Base-by-base conservation (phyloP, 2,888 invertebrate species). In the Taphrorychus bicolor region DNA sequence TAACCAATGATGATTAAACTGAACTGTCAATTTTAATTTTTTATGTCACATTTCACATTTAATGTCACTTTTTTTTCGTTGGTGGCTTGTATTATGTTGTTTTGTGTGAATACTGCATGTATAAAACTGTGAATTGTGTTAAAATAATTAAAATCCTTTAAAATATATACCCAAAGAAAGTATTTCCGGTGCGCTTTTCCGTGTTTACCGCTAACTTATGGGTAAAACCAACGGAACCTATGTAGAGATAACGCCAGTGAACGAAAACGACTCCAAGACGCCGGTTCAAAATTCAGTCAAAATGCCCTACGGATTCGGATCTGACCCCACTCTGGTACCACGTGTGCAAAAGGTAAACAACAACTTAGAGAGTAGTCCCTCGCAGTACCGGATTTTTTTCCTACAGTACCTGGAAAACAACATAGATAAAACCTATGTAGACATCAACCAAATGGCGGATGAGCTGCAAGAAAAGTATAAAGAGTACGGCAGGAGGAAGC, bases 361-460 rank as follows among this genome's bases (percentile, higher is more conserved):
- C 3, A 32, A 32, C 32, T 3, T n/a, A n/a, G n/a, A n/a, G n/a
- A n/a, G n/a, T n/a, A n/a, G n/a, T n/a, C n/a, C n/a, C n/a, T n/a
- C 16, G 17, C 11, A 45, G 11, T 14, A 45, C 5, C 14, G 5
- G 45, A 14, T 11, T 45, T 45, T 45, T 11, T 45, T 83, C 45
- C n/a, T n/a, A n/a, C 75, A 92, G 87, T 94, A 94, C 80, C 85
- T 94, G 76, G 91, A 91, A 72, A 90, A 90, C 75, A 92, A 93
- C 84, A 90, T 90, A 70, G 89, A 92, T 76, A 89, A 91, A 82
- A 89, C 90, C 5, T 92, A 89, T 79, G 88, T 94, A 72, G 93
- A 94, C 85, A 90, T 94, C 65, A 89, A 90, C 78, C 88, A 89
- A 78, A 93, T 95, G 92, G 91, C 93, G 74, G 91, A 91, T 80